phyloP scores from a whole-genome alignment of 2,888 invertebrate genomes.

The Idaea aversata region DNA sequence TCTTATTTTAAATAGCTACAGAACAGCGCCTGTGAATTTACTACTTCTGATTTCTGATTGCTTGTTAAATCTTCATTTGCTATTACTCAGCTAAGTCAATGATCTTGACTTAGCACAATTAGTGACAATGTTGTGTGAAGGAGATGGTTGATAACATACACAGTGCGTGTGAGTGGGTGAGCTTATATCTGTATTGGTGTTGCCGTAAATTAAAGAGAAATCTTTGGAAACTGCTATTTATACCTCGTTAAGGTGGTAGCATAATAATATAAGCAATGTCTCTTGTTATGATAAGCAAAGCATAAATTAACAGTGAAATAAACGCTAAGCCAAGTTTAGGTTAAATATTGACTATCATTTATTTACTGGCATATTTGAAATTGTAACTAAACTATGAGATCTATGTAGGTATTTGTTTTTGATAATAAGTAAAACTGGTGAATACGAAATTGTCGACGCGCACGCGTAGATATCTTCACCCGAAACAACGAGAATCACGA shows the following conservation, averaged over 20 bases:
- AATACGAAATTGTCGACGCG: no score
- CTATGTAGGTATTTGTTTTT: no score
- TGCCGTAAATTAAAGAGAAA: not conserved
- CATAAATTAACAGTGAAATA: no score
- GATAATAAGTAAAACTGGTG: no score
- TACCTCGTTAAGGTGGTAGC: not conserved
- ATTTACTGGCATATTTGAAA: no score
- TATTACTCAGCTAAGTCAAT: slow-evolving; percentile 20
- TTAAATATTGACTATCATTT: no score
- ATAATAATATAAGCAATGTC: not conserved
- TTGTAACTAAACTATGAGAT: no score
- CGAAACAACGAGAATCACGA: no score
- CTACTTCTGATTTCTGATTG: not conserved
- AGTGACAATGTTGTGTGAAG: slow-evolving; percentile 32
- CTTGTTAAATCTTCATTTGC: not conserved
- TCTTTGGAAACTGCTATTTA: slow-evolving; percentile 1
- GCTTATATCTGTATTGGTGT: slow-evolving; percentile 2
- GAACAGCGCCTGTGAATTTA: not conserved
- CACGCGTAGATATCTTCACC: no score
- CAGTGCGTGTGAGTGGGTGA: slow-evolving; percentile 28
- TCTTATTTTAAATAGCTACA: not conserved
- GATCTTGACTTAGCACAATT: slow-evolving; percentile 28
- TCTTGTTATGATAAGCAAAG: no score
- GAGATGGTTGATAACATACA: slow-evolving; percentile 21
- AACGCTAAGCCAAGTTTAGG: no score